Evolutionary conservation across 1,140 invertebrate species (phyloP).

Genomic region (Platorchestia sp.): DNA sequence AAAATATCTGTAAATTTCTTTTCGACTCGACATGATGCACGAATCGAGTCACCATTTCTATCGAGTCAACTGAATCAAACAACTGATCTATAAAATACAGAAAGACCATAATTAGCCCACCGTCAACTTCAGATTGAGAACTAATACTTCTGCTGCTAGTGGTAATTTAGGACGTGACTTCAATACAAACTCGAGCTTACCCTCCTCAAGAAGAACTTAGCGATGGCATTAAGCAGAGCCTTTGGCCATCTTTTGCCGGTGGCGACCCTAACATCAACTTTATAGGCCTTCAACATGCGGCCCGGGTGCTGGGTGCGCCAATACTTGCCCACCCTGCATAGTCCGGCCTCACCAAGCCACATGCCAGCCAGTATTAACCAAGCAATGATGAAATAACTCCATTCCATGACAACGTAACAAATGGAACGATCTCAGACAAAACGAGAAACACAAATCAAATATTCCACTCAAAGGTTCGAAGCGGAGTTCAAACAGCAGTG

Average conservation of each 20-base stretch:
- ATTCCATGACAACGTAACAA: not conserved
- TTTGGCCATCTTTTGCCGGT: constrained; percentile 90
- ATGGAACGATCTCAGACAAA: not conserved
- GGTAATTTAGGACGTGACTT: not conserved
- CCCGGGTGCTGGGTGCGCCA: constrained; percentile 91
- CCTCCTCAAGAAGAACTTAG: constrained; percentile 87
- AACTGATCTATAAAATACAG: not conserved
- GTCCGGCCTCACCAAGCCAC: not conserved
- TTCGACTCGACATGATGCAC: no score
- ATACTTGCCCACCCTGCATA: constrained; percentile 80
- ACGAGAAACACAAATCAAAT: not conserved
- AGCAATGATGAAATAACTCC: not conserved
- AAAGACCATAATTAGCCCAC: not conserved
- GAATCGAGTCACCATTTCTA: not conserved
- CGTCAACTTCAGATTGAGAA: not conserved
- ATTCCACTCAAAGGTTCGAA: no score
- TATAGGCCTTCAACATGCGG: constrained; percentile 82
- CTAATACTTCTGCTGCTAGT: not conserved
- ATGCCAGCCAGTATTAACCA: not conserved
- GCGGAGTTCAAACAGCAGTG: not conserved
- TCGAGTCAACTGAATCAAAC: not conserved
- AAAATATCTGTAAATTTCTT: not conserved
- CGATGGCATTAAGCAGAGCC: constrained; percentile 88
- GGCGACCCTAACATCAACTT: constrained; percentile 89
- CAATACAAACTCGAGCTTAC: constrained; percentile 72